Evolutionary conservation across 2,888 invertebrate genomes (phyloP).

Genomic region (Coenonympha glycerion): DNA sequence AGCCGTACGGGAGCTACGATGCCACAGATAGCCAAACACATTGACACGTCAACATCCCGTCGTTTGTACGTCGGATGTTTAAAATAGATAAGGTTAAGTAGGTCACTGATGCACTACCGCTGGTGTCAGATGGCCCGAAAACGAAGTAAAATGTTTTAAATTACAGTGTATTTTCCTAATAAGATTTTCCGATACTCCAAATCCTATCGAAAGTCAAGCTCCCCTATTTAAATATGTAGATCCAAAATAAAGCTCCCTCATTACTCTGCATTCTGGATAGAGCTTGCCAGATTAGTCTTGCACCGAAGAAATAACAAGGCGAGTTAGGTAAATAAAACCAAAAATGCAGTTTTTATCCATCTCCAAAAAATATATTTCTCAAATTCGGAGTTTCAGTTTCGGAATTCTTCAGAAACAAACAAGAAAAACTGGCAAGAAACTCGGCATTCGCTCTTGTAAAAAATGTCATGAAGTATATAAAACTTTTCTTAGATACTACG

Average conservation of each 20-base stretch:
- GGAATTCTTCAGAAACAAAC: too few species aligned
- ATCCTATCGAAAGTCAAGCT: slow-evolving; percentile 15
- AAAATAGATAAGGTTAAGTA: too few species aligned
- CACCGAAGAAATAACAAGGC: slow-evolving; percentile 31
- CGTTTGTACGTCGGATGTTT: too few species aligned
- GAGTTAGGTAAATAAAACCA: neutral
- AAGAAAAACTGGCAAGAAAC: too few species aligned
- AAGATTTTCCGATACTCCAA: slow-evolving; percentile 10
- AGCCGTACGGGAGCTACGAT: too few species aligned
- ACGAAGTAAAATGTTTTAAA: neutral
- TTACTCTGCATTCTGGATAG: slow-evolving; percentile 27
- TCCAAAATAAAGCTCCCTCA: slow-evolving; percentile 15
- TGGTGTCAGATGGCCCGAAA: neutral
- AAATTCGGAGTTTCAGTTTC: too few species aligned
- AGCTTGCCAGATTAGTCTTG: slow-evolving; percentile 39
- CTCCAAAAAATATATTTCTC: too few species aligned
- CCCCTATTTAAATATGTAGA: slow-evolving; percentile 18
- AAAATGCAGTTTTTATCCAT: neutral
- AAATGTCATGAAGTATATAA: too few species aligned
- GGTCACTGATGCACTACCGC: neutral
- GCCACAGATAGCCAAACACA: too few species aligned
- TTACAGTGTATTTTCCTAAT: neutral
- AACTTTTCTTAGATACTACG: too few species aligned
- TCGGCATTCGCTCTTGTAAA: too few species aligned
- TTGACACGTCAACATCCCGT: too few species aligned